phyloP scores from a whole-genome alignment of 2,797 vertebrate genomes.

The Acanthis flammea region DNA sequence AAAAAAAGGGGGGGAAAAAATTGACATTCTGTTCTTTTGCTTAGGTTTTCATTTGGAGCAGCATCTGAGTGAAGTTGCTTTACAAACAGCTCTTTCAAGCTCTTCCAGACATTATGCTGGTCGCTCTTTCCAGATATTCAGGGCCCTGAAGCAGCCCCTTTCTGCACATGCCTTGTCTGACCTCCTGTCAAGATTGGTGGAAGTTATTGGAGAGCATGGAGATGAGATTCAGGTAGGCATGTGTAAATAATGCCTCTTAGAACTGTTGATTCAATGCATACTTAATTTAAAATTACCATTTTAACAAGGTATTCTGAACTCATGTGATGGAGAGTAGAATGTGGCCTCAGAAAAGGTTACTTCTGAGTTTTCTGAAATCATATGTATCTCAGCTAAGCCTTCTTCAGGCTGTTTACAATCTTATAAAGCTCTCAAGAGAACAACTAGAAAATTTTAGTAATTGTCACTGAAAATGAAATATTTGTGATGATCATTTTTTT shows the following conservation, averaged over 20 bases:
- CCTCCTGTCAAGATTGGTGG: conserved; percentile 93
- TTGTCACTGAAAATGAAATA: neutral
- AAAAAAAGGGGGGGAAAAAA: neutral
- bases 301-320: neutral
- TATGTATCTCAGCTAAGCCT: neutral
- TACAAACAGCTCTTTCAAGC: conserved; percentile 96
- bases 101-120: conserved; percentile 96
- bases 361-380: neutral
- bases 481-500: neutral
- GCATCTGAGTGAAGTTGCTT: conserved; percentile 92
- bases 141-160: conserved; percentile 93
- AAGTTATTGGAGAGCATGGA: conserved; percentile 97
- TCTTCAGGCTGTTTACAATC: neutral
- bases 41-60: conserved; percentile 97
- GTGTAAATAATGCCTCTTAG: neutral
- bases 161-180: conserved; percentile 94
- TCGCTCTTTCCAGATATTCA: conserved; percentile 96
- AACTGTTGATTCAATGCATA: neutral
- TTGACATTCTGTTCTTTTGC: neutral
- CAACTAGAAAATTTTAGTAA: neutral
- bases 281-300: neutral
- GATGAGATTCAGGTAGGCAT: conserved; percentile 93
- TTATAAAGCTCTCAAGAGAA: neutral
- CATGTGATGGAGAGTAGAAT: neutral
- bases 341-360: neutral